A percentile compares a stretch with the other conserved stretches of the same genome.
phyloP scores from a whole-genome alignment of 2,888 invertebrate genomes.

The Drosophila prostipennis region DNA sequence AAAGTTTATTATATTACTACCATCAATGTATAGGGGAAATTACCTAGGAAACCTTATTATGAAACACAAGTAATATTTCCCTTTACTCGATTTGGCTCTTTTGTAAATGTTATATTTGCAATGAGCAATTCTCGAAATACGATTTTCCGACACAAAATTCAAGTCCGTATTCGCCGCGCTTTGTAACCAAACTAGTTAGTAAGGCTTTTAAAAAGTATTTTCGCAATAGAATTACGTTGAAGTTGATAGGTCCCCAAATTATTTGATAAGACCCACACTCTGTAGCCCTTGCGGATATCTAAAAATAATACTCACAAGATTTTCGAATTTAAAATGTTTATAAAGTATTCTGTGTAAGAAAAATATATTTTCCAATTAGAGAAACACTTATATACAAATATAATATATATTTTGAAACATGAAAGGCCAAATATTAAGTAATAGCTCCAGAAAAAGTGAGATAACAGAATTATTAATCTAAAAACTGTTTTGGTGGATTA shows the following conservation, averaged over 20 bases:
- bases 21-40: too few relatives aligned
- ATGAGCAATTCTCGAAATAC: not conserved
- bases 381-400: not conserved
- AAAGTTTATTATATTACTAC: too few relatives aligned
- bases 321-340: not conserved
- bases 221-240: not conserved
- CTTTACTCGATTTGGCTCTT: too few relatives aligned
- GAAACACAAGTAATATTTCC: too few relatives aligned
- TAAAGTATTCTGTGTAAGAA: not conserved
- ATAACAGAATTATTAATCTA: conserved; percentile 2
- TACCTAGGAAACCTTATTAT: too few relatives aligned
- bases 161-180: conserved; percentile 21
- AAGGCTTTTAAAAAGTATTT: conserved; percentile 13
- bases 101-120: too few relatives aligned
- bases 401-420: not conserved
- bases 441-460: not conserved
- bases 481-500: conserved; percentile 16
- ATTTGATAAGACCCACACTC: conserved; percentile 25
- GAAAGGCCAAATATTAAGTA: not conserved
- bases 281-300: not conserved
- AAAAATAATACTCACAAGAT: not conserved
- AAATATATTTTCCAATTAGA: not conserved
- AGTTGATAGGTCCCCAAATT: not conserved
- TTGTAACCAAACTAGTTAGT: conserved; percentile 28
- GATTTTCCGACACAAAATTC: not conserved